A percentile compares a stretch with the other conserved stretches of the same genome.
Conservation (phyloP, 2,797 vertebrate genomes). For the Chelmon rostratus region DNA sequence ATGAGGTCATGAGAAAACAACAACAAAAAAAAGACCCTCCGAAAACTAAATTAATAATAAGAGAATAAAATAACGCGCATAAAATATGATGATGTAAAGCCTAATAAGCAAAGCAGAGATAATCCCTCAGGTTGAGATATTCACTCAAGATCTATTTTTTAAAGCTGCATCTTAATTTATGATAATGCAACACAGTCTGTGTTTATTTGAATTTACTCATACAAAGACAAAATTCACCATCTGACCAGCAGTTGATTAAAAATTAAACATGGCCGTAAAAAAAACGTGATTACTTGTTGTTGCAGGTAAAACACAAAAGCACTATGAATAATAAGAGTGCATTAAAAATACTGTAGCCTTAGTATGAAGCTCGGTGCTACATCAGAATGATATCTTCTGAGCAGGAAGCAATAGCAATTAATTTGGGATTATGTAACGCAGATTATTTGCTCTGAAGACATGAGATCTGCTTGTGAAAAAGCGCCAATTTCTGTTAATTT, state of each 20-base stretch:
- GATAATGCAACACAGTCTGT: too few species aligned
- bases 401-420: background rate
- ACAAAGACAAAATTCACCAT: too few species aligned
- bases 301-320: background rate
- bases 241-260: too few species aligned
- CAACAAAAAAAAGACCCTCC: background rate
- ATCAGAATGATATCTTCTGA: background rate
- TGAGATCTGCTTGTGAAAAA: background rate
- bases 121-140: background rate
- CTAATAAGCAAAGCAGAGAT: background rate
- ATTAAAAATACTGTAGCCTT: background rate
- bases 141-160: background rate
- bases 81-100: background rate
- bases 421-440: background rate
- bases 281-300: background rate
- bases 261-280: background rate
- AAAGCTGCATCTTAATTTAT: background rate
- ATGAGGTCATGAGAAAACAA: constrained; percentile 77
- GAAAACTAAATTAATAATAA: background rate
- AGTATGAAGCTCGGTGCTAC: background rate
- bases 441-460: background rate
- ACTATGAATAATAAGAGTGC: background rate
- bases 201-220: too few species aligned
- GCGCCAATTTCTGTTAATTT: background rate
- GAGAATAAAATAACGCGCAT: background rate